phyloP scores from a whole-genome alignment of 92 coral and sea anemone species.

The Phymanthus crucifer region DNA sequence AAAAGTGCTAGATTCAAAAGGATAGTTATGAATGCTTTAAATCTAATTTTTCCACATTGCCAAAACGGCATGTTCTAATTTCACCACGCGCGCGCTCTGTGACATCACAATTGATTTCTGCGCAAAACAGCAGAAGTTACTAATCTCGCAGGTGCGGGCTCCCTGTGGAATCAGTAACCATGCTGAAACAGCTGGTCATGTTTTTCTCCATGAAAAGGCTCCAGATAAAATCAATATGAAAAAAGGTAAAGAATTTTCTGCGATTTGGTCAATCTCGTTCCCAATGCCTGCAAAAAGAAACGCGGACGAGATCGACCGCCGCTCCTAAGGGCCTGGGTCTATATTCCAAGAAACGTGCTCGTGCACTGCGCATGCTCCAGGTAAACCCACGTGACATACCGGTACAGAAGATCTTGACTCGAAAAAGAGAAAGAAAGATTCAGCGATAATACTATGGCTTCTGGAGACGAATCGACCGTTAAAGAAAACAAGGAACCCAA shows the following conservation, averaged over 20 bases:
- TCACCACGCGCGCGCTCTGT: neutral
- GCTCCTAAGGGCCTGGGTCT: constrained; percentile 15
- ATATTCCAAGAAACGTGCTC: constrained; percentile 18
- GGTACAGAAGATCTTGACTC: constrained; percentile 58
- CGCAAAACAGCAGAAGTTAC: too few species aligned
- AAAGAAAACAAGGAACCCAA: constrained; percentile 90
- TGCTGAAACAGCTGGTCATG: too few species aligned
- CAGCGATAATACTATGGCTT: constrained; percentile 77
- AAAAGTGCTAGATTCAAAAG: neutral
- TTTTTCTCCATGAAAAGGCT: too few species aligned
- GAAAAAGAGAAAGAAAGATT: constrained; percentile 44
- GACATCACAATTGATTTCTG: constrained; percentile 1
- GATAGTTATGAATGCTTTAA: neutral
- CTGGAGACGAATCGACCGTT: constrained; percentile 91
- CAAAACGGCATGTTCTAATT: too few species aligned
- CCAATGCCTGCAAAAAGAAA: too few species aligned
- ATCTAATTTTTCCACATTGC: too few species aligned
- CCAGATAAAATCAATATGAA: too few species aligned
- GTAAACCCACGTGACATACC: constrained; percentile 86
- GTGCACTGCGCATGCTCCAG: constrained; percentile 76
- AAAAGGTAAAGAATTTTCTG: too few species aligned
- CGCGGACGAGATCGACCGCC: too few species aligned
- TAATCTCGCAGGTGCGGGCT: too few species aligned
- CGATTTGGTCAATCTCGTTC: neutral
- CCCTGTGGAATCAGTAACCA: too few species aligned